Evolutionary conservation across 2,888 invertebrate genomes (phyloP).

Genomic region (Auanema freiburgensis): DNA sequence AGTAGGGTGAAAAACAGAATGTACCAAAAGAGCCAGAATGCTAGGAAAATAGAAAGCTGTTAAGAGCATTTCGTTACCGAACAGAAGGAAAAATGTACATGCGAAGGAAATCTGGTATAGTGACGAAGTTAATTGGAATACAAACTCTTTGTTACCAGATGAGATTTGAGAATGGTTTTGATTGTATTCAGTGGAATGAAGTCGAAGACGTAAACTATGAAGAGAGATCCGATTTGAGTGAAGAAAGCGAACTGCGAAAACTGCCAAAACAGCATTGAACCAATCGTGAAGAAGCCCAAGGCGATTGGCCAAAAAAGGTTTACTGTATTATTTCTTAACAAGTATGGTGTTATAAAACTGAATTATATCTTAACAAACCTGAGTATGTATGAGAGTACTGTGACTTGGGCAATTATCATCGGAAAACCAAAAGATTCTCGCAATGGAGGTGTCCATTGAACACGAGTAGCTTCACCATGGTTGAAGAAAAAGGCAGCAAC

Average conservation of each 20-base stretch:
- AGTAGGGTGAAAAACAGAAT: conserved; percentile 15
- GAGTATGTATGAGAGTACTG: conserved; percentile 72
- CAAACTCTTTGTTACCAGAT: conserved; percentile 65
- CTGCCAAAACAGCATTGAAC: conserved; percentile 69
- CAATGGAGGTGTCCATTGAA: conserved; percentile 83
- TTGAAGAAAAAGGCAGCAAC: conserved; percentile 79
- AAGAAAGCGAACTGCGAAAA: conserved; percentile 80
- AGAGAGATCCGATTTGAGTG: conserved; percentile 77
- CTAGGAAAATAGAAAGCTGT: conserved; percentile 69
- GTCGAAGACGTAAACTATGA: conserved; percentile 72
- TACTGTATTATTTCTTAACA: conserved; percentile 31
- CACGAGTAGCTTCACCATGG: conserved; percentile 80
- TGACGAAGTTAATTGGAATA: conserved; percentile 1
- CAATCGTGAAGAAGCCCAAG: conserved; percentile 45
- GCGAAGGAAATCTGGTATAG: conserved; percentile 66
- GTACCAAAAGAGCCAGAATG: conserved; percentile 63
- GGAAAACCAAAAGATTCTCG: conserved; percentile 85
- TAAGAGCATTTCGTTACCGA: conserved; percentile 71
- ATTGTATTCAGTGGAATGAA: conserved; percentile 65
- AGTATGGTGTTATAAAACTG: background rate
- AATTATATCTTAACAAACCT: conserved; percentile 41
- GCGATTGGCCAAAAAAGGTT: conserved; percentile 52
- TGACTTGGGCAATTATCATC: conserved; percentile 77
- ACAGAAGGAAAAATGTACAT: conserved; percentile 67
- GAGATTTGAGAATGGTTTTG: conserved; percentile 66